Percentiles rank a stretch among this genome's conserved stretches.
phyloP scores from a whole-genome alignment of 1,140 invertebrate species.

The Latrodectus geometricus region DNA sequence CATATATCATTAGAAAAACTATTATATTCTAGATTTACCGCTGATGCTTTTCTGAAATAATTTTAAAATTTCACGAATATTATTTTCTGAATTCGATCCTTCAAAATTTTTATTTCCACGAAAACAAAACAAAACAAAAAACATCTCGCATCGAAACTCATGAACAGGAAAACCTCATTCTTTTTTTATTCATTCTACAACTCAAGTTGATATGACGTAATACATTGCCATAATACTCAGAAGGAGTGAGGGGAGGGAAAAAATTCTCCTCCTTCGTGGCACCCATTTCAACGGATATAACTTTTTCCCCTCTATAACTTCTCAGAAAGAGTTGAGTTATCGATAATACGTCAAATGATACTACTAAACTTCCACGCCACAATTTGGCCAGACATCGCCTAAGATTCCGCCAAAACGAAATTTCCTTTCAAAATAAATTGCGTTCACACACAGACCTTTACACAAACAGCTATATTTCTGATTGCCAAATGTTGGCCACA shows the following conservation, averaged over 20 bases:
- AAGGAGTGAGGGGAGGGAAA: background rate
- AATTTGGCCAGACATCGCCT: constrained; percentile 46
- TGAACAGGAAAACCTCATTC: too few relatives aligned
- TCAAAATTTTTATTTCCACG: too few relatives aligned
- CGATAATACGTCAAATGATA: constrained; percentile 55
- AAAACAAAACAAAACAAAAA: too few relatives aligned
- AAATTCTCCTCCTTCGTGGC: constrained; percentile 15
- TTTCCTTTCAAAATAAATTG: constrained; percentile 6
- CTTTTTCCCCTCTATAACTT: constrained; percentile 19
- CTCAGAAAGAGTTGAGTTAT: constrained; percentile 36
- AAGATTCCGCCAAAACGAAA: background rate
- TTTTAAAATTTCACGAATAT: too few relatives aligned
- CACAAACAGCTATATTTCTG: constrained; percentile 35
- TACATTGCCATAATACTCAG: constrained; percentile 40
- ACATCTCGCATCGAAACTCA: too few relatives aligned
- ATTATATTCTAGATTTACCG: too few relatives aligned
- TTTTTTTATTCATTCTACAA: background rate
- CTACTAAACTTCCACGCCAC: constrained; percentile 10
- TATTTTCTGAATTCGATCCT: too few relatives aligned
- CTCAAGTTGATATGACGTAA: constrained; percentile 46
- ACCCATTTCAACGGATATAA: constrained; percentile 27
- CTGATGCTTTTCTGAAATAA: too few relatives aligned
- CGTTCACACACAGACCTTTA: background rate
- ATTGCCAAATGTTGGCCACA: background rate
- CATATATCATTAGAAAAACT: too few relatives aligned